Evolutionary conservation across 2,797 vertebrate species (phyloP).

Genomic region (Jordanella pulchra): DNA sequence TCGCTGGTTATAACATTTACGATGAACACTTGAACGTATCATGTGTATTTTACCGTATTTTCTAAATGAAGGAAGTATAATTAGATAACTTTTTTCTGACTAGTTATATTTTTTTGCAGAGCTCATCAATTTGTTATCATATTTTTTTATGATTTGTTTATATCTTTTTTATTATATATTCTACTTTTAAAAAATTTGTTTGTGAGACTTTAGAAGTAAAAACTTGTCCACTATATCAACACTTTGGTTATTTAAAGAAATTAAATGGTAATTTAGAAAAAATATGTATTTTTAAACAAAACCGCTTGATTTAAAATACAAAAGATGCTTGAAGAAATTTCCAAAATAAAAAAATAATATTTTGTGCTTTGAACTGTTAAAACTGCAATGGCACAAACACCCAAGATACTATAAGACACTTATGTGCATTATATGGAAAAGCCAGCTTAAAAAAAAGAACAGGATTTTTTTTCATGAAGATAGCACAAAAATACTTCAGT

Average conservation of each 20-base stretch:
- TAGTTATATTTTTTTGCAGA: background rate
- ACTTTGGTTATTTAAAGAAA: background rate
- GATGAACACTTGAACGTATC: slow-evolving; percentile 28
- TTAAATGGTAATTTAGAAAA: background rate
- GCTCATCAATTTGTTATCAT: background rate
- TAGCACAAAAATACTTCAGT: background rate
- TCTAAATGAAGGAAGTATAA: background rate
- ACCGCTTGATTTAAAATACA: too few relatives aligned
- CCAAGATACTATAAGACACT: background rate
- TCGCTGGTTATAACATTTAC: slow-evolving; percentile 4
- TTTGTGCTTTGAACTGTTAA: background rate
- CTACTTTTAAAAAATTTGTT: background rate
- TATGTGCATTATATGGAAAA: too few relatives aligned
- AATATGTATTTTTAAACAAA: slow-evolving; percentile 2
- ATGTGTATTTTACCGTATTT: slow-evolving; percentile 47
- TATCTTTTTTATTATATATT: background rate
- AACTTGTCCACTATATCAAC: background rate
- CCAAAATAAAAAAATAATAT: background rate
- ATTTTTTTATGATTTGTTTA: background rate
- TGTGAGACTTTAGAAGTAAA: background rate
- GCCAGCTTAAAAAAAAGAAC: background rate
- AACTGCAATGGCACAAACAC: background rate
- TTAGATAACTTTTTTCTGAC: background rate
- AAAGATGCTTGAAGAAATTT: background rate
- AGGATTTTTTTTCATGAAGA: background rate